Conservation (phyloP, 1,140 invertebrate species). For the Hermatobates lingyangjiaoensis region DNA sequence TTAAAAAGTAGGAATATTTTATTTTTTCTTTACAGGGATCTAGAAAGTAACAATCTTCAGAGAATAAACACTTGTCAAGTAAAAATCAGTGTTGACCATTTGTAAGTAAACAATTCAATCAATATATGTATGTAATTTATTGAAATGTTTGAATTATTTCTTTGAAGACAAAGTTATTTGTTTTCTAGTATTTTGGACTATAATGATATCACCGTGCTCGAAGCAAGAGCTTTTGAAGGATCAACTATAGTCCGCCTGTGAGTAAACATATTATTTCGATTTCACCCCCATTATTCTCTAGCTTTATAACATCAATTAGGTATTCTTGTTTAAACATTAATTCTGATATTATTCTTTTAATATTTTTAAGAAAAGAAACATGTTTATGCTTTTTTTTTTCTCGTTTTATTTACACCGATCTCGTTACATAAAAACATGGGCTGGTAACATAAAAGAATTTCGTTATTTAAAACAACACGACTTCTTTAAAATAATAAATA, state of each 20-base stretch:
- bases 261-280: constrained; percentile 23
- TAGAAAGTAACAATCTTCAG: constrained; percentile 33
- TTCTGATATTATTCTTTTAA: background rate
- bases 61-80: constrained; percentile 28
- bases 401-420: no score
- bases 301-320: background rate
- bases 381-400: background rate
- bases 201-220: constrained; percentile 37
- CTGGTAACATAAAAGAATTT: no score
- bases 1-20: background rate
- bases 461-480: no score
- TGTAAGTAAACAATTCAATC: constrained; percentile 32
- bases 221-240: constrained; percentile 39
- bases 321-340: background rate
- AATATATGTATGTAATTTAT: background rate
- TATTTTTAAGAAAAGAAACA: background rate
- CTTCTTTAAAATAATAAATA: no score
- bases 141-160: no score
- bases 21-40: constrained; percentile 24
- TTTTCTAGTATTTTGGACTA: constrained; percentile 35
- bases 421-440: no score
- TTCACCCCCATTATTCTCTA: background rate
- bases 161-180: no score
- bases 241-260: constrained; percentile 44
- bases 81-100: constrained; percentile 30